Percentiles rank a stretch among this genome's conserved stretches.
Evolutionary conservation across 2,888 invertebrate genomes (phyloP).

Genomic region (Patella depressa): DNA sequence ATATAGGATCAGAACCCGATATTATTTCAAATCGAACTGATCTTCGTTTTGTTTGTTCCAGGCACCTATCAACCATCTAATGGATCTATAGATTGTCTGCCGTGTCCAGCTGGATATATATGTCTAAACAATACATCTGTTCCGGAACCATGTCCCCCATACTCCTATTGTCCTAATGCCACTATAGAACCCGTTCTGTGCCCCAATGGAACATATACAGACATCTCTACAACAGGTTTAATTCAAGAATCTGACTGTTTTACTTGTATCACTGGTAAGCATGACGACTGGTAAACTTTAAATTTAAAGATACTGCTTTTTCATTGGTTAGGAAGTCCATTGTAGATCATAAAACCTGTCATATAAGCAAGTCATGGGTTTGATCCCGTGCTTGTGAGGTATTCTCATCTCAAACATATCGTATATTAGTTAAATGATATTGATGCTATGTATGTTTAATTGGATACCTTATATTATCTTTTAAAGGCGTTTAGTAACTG

Average conservation of each 20-base stretch:
- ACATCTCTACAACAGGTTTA: slow-evolving; percentile 43
- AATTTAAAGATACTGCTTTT: no score
- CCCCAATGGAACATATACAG: slow-evolving; percentile 64
- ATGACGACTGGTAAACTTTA: neutral
- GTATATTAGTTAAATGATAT: no score
- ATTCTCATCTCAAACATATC: no score
- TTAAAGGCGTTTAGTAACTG: no score
- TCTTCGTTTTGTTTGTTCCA: slow-evolving; percentile 27
- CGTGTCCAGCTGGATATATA: slow-evolving; percentile 55
- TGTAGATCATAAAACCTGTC: no score
- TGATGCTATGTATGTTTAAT: no score
- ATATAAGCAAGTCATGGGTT: no score
- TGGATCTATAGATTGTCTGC: slow-evolving; percentile 49
- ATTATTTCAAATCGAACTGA: neutral
- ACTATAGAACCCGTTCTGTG: slow-evolving; percentile 58
- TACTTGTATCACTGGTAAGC: slow-evolving; percentile 57
- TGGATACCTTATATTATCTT: no score
- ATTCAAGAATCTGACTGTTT: slow-evolving; percentile 52
- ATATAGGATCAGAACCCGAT: neutral
- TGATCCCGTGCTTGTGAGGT: no score
- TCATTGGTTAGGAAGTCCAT: no score
- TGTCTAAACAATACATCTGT: slow-evolving; percentile 57
- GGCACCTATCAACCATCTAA: slow-evolving; percentile 60
- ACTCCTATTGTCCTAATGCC: slow-evolving; percentile 63
- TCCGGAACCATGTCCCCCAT: slow-evolving; percentile 60